A percentile compares a stretch with the other conserved stretches of the same genome.
These are phyloP conservation scores for Drosophila paranaensis DNA, from an alignment of 2,888 invertebrate genomes.

Conservation along the genomic window DNA sequence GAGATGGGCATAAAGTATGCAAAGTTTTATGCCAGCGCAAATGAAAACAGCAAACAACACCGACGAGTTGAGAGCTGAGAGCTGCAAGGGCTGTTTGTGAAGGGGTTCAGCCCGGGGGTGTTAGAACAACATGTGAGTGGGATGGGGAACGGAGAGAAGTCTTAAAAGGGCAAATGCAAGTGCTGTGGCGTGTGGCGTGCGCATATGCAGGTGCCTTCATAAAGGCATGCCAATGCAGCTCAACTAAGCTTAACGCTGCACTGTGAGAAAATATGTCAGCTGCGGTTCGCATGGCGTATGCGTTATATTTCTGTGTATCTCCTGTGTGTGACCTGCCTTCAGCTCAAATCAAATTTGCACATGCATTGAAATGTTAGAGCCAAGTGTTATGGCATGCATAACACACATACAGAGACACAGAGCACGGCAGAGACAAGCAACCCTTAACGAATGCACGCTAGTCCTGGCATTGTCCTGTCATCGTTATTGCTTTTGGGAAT, in stretches of 20 bases:
- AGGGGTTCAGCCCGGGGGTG: slow-evolving; percentile 1
- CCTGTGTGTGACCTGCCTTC: slow-evolving; percentile 40
- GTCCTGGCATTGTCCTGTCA: slow-evolving; percentile 58
- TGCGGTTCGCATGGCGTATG: slow-evolving; percentile 59
- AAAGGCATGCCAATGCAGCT: slow-evolving; percentile 64
- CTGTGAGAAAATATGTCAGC: slow-evolving; percentile 69
- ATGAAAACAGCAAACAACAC: slow-evolving; percentile 73
- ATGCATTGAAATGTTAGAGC: slow-evolving; percentile 76
- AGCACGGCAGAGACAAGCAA: slow-evolving; percentile 37
- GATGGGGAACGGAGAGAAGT: neutral
- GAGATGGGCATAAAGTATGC: slow-evolving; percentile 69
- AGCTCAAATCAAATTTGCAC: slow-evolving; percentile 75
- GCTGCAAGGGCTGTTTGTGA: neutral
- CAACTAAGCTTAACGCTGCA: slow-evolving; percentile 19
- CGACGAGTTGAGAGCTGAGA: slow-evolving; percentile 4
- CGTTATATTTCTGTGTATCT: slow-evolving; percentile 52
- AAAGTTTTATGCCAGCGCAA: slow-evolving; percentile 75
- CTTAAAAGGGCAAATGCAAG: slow-evolving; percentile 20
- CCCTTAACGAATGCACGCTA: slow-evolving; percentile 49
- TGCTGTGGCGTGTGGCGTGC: slow-evolving; percentile 58
- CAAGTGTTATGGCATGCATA: slow-evolving; percentile 60
- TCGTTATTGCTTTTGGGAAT: slow-evolving; percentile 79
- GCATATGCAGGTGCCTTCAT: slow-evolving; percentile 27
- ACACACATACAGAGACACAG: slow-evolving; percentile 17
- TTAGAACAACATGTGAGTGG: neutral